Percentiles rank a stretch among this genome's conserved stretches.
Evolutionary conservation across 2,113 vertebrate genomes (phyloP).

Genomic region (Garra rufa): DNA sequence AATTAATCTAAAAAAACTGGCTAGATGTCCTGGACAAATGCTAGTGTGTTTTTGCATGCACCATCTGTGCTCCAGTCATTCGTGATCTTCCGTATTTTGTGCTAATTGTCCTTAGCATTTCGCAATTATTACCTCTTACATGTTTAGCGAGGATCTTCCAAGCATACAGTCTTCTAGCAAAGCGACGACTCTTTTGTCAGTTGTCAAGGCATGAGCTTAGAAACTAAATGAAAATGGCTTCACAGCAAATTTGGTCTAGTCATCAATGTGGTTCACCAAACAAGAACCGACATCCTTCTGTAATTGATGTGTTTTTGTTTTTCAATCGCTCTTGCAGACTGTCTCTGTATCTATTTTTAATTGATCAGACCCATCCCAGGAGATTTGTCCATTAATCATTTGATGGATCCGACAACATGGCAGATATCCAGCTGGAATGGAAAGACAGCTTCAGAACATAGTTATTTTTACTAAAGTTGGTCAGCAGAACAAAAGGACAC

Average conservation of each 20-base stretch:
- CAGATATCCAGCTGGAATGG: slow-evolving; percentile 65
- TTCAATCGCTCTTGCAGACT: slow-evolving; percentile 61
- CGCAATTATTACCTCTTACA: slow-evolving; percentile 48
- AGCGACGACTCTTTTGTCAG: slow-evolving; percentile 48
- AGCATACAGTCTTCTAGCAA: slow-evolving; percentile 43
- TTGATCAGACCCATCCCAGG: slow-evolving; percentile 65
- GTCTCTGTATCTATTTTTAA: slow-evolving; percentile 71
- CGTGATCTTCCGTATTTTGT: slow-evolving; percentile 41
- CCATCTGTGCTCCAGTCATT: slow-evolving; percentile 54
- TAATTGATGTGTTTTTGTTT: slow-evolving; percentile 61
- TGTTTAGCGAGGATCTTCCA: slow-evolving; percentile 30
- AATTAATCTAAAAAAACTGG: slow-evolving; percentile 33
- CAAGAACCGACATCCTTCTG: slow-evolving; percentile 37
- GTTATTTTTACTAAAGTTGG: slow-evolving; percentile 66
- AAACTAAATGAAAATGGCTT: slow-evolving; percentile 53
- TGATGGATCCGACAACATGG: slow-evolving; percentile 64
- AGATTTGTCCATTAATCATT: slow-evolving; percentile 68
- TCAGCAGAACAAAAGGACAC: slow-evolving; percentile 61
- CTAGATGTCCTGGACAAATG: slow-evolving; percentile 45
- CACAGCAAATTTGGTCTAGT: slow-evolving; percentile 54
- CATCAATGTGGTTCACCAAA: slow-evolving; percentile 45
- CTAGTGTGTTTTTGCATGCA: slow-evolving; percentile 42
- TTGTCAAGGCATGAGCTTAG: slow-evolving; percentile 18
- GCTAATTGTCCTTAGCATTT: slow-evolving; percentile 52
- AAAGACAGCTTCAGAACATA: slow-evolving; percentile 67